Base-by-base conservation (phyloP, 2,113 vertebrate genomes). In the Rhynchomys soricoides region DNA sequence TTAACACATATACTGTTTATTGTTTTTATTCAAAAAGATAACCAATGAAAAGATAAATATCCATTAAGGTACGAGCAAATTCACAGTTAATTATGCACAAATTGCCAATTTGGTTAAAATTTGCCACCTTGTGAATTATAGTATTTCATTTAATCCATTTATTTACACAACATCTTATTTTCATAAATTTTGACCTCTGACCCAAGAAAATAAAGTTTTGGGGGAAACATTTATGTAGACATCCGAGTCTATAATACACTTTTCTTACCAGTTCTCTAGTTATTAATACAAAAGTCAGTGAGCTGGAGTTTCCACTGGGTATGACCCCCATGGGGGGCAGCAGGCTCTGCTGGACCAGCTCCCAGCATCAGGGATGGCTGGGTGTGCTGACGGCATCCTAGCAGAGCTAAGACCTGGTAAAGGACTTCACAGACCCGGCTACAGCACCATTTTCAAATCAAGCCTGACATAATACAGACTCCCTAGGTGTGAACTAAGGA, bases 21-120 rank as follows among this genome's bases (percentile, higher is more conserved):
- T 89, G 62, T 62, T 91, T 97, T 98, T 97, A 97, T 94, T 98
- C 97, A 96, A 98, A 83, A 98, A 92, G 87, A 94, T 37, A 91
- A n/a, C 96, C 29, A 10, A 97, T 93, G 97, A 57, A 98, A 98
- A 95, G 97, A 78, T 91, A 75, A 89, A 74, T 55, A 93, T n/a
- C 86, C 91, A 97, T 79, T 97, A 97, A 98, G 86, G 86, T 98
- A 98, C 88, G 82, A 96, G 95, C 89, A 96, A 97, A 95, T 96
- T 95, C 93, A 96, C 89, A 82, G 93, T 75, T 94, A 91, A 95
- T 45, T 94, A 87, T 85, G 95, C 86, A 96, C 89, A 94, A 96
- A 96, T 96, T 52, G 93, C 48, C 62, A 37, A 22, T 82, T 64
- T 70, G 66, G 79, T 96, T 94, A 82, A 93, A 82, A 86, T 95